Evolutionary conservation across 1,140 invertebrate genomes (phyloP), one percentile per base, ranked within the genome.

Genomic region (Meloidogyne floridensis): DNA sequence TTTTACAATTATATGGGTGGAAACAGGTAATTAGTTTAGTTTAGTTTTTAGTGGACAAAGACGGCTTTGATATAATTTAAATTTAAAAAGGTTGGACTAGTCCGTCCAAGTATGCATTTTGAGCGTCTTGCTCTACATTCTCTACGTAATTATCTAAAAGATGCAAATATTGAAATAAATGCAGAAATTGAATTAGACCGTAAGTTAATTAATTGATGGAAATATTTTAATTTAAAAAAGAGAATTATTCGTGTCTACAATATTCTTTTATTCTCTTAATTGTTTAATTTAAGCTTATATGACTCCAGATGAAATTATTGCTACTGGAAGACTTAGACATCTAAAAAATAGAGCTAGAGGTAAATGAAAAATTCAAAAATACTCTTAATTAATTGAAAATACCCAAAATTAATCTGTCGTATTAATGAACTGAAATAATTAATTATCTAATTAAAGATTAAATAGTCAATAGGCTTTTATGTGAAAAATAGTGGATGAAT

Each of bases 241-340:
- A 20, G n/a, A 20, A 32, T 32, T 32, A 32, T 32, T 32, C 1
- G 32, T 32, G 32, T 32, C 32, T 32, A 32, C 32, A 32, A 32
- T 32, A 32, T 32, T 32, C 32, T 32, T 32, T 32, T 32, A 32
- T 32, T 32, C 32, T 32, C 32, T 32, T 32, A 32, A 32, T 32
- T 32, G 32, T 32, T 32, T 32, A 32, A 32, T 32, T 32, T 32
- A 32, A 32, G 32, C 86, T 3, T 89, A 83, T 82, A 83, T 84
- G 81, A 87, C 88, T 8, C 86, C 88, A 8, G 88, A 89, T 77
- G 87, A 89, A 75, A 89, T 89, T 65, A 89, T 89, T 54, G 59
- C 81, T 32, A 82, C 85, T n/a, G 87, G 87, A 43, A 87, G 88
- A 70, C 78, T 90, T 7, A 86, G 86, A 71, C 32, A 65, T 32